Evolutionary conservation across 2,113 vertebrate genomes (phyloP).

Genomic region (Pluvianellus socialis): DNA sequence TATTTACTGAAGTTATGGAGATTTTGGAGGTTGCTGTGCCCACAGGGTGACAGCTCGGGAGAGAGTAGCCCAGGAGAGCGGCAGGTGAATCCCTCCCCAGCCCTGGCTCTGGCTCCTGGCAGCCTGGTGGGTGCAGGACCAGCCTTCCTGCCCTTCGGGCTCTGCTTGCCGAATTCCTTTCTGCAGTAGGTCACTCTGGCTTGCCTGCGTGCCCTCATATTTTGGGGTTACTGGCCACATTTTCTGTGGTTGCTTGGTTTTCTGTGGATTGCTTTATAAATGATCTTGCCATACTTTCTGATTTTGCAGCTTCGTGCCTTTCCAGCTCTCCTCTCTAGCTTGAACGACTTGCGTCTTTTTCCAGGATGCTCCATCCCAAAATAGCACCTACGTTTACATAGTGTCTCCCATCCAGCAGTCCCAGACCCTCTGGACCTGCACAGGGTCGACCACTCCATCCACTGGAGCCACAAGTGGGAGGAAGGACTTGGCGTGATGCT

Average conservation of each 20-base stretch:
- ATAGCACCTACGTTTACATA: not conserved
- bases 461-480: not conserved
- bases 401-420: not conserved
- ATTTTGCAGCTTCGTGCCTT: not conserved
- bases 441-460: not conserved
- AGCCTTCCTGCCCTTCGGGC: too few relatives aligned
- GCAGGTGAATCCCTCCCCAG: not conserved
- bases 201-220: not conserved
- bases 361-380: not conserved
- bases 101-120: not conserved
- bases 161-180: not conserved
- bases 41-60: not conserved
- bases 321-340: not conserved
- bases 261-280: not conserved
- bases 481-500: not conserved
- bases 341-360: not conserved
- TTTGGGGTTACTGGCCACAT: not conserved
- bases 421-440: not conserved
- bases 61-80: not conserved
- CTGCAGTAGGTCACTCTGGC: not conserved
- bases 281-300: not conserved
- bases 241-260: not conserved
- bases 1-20: not conserved
- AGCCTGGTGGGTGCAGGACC: not conserved
- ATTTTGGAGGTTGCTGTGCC: not conserved